Evolutionary conservation across 2,113 vertebrate genomes (phyloP).

Genomic region (Prochilodus magdalenae): DNA sequence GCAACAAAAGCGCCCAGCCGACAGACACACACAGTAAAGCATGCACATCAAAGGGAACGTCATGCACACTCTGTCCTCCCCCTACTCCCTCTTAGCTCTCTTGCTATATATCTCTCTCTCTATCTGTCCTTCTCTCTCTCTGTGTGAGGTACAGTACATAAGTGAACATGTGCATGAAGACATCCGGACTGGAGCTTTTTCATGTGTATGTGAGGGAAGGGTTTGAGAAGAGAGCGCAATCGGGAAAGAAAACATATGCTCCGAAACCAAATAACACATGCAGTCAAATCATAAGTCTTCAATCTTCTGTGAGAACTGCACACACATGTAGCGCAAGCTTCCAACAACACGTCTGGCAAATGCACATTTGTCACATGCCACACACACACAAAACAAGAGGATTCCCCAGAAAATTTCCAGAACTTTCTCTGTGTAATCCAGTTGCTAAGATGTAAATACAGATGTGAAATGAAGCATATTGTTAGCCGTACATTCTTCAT

Average conservation of each 20-base stretch:
- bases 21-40: conserved; percentile 73
- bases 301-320: conserved; percentile 13
- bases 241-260: conserved; percentile 67
- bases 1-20: conserved; percentile 72
- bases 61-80: conserved; percentile 12
- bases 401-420: too few species aligned
- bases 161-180: conserved; percentile 37
- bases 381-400: not conserved
- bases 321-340: conserved; percentile 58
- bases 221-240: conserved; percentile 58
- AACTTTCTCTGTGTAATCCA: too few species aligned
- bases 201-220: conserved; percentile 10
- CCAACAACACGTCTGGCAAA: conserved; percentile 50
- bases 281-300: conserved; percentile 57
- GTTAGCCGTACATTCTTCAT: too few species aligned
- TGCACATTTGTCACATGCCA: not conserved
- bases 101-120: conserved; percentile 1
- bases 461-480: too few species aligned
- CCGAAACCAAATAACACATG: conserved; percentile 63
- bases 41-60: conserved; percentile 69
- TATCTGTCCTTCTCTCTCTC: conserved; percentile 5
- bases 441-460: too few species aligned
- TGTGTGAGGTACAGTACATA: not conserved
- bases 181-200: conserved; percentile 29
- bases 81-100: conserved; percentile 53